phyloP scores from a whole-genome alignment of 1,140 invertebrate species.

The Hylyphantes graminicola region DNA sequence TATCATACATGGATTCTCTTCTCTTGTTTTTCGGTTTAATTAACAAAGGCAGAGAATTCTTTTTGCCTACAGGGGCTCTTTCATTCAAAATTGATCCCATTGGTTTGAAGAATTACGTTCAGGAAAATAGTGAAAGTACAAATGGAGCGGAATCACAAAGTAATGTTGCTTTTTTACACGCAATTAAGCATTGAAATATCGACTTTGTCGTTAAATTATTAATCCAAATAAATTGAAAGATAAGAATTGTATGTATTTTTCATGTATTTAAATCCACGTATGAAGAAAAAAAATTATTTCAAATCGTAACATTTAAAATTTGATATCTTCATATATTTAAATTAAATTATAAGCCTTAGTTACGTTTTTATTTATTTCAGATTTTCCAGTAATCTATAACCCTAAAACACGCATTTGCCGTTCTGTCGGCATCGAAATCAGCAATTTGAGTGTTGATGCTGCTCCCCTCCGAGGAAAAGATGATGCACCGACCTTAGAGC shows the following conservation, averaged over 20 bases:
- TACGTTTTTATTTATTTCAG: slow-evolving; percentile 9
- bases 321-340: no score
- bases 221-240: no score
- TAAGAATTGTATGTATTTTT: no score
- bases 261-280: no score
- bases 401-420: slow-evolving; percentile 19
- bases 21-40: slow-evolving; percentile 21
- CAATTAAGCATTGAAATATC: no score
- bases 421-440: slow-evolving; percentile 87
- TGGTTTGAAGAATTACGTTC: not conserved
- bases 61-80: slow-evolving; percentile 5
- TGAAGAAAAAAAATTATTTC: no score
- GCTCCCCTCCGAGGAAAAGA: slow-evolving; percentile 79
- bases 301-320: no score
- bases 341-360: no score
- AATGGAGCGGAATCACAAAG: no score
- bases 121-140: not conserved
- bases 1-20: slow-evolving; percentile 32
- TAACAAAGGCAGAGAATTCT: not conserved
- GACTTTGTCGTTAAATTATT: no score
- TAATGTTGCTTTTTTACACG: no score
- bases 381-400: slow-evolving; percentile 29
- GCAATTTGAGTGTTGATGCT: slow-evolving; percentile 88
- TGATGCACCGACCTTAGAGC: slow-evolving; percentile 80
- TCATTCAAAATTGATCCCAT: slow-evolving; percentile 41